phyloP scores from a whole-genome alignment of 2,113 vertebrate species.

The Aegotheles bennettii region DNA sequence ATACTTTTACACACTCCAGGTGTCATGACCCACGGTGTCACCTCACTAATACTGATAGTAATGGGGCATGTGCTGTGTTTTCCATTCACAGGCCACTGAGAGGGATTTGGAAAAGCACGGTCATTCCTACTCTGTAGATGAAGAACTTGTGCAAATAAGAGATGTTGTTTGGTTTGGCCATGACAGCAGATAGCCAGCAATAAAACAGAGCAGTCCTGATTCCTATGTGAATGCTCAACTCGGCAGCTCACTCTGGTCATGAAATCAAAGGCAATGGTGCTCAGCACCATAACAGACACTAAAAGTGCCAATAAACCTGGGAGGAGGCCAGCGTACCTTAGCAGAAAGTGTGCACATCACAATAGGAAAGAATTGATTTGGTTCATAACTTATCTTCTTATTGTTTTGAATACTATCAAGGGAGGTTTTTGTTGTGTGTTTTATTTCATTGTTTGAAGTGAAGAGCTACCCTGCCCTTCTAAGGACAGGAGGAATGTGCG shows the following conservation, averaged over 20 bases:
- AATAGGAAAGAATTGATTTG: neutral
- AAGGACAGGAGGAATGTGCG: slow-evolving; percentile 26
- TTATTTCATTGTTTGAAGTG: neutral
- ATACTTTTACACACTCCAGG: neutral
- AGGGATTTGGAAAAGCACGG: neutral
- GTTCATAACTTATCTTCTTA: neutral
- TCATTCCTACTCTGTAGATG: neutral
- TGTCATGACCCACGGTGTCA: neutral
- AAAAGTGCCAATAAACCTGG: neutral
- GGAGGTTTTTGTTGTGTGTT: neutral
- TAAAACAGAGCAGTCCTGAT: neutral
- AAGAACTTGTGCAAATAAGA: neutral
- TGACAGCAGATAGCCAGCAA: neutral
- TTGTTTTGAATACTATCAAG: neutral
- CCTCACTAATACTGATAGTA: neutral
- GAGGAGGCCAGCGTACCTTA: neutral
- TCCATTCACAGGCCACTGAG: neutral
- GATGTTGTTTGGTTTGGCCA: neutral
- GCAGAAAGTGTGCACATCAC: neutral
- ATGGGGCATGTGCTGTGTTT: neutral
- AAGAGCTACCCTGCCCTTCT: slow-evolving; percentile 1
- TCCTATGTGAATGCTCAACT: neutral
- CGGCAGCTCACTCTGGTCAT: neutral
- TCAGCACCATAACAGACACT: neutral
- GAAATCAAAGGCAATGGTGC: neutral